Conservation (phyloP, 2,113 vertebrate species). For the Hippolais icterina region DNA sequence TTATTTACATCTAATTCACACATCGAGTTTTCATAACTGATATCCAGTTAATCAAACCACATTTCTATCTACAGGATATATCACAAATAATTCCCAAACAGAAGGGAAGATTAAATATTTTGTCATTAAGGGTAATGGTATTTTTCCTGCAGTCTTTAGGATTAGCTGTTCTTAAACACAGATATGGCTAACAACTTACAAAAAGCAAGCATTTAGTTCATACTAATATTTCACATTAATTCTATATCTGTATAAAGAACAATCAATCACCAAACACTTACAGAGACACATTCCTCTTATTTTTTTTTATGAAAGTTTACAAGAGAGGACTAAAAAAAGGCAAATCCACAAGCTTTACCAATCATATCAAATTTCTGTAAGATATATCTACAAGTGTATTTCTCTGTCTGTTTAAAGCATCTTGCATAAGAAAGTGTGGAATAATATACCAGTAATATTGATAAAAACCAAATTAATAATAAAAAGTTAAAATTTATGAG, state of each 20-base stretch:
- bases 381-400: background rate
- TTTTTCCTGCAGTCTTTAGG: background rate
- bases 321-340: background rate
- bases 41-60: background rate
- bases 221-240: background rate
- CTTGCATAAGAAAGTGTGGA: background rate
- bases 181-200: background rate
- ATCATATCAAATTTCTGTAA: background rate
- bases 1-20: background rate
- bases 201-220: background rate
- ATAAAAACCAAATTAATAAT: background rate
- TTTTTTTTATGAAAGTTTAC: background rate
- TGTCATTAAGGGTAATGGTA: background rate
- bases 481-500: constrained; percentile 21
- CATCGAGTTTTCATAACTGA: background rate
- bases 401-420: background rate
- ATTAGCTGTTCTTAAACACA: background rate
- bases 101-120: background rate
- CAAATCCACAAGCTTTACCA: background rate
- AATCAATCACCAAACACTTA: background rate
- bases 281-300: background rate
- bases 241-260: background rate
- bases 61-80: background rate
- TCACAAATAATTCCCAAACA: background rate
- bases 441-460: background rate